phyloP scores from a whole-genome alignment of 2,888 invertebrate species.

The Meghimatium bilineatum region DNA sequence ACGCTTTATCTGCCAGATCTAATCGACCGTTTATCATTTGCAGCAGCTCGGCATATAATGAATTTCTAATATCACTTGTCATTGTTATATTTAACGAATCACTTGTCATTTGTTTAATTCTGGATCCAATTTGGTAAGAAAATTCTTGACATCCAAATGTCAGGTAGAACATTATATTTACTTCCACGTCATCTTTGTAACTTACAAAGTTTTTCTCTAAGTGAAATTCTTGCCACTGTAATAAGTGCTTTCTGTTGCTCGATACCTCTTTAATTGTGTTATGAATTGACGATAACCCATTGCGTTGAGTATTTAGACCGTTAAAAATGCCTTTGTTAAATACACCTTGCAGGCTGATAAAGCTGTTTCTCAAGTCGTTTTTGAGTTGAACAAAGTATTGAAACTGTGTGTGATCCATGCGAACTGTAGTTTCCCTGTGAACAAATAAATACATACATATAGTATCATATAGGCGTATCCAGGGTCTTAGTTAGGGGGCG shows the following conservation, averaged over 20 bases:
- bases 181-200: slow-evolving; percentile 68
- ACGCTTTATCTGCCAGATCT: slow-evolving; percentile 58
- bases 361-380: slow-evolving; percentile 37
- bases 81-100: slow-evolving; percentile 37
- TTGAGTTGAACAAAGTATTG: slow-evolving; percentile 49
- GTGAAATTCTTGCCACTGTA: slow-evolving; percentile 61
- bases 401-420: slow-evolving; percentile 58
- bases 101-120: slow-evolving; percentile 39
- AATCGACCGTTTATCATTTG: slow-evolving; percentile 57
- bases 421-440: slow-evolving; percentile 58
- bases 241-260: slow-evolving; percentile 56
- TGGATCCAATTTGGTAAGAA: slow-evolving; percentile 53
- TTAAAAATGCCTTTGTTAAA: slow-evolving; percentile 49
- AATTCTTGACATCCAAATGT: slow-evolving; percentile 62
- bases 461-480: too few species aligned
- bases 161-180: slow-evolving; percentile 60
- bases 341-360: slow-evolving; percentile 48
- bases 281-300: slow-evolving; percentile 44
- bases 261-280: slow-evolving; percentile 50
- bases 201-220: slow-evolving; percentile 63
- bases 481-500: too few species aligned
- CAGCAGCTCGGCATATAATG: slow-evolving; percentile 54
- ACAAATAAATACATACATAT: not conserved
- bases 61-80: slow-evolving; percentile 34
- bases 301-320: slow-evolving; percentile 52